phyloP scores from a whole-genome alignment of 2,888 invertebrate genomes.

The Drosophila vallismaia region DNA sequence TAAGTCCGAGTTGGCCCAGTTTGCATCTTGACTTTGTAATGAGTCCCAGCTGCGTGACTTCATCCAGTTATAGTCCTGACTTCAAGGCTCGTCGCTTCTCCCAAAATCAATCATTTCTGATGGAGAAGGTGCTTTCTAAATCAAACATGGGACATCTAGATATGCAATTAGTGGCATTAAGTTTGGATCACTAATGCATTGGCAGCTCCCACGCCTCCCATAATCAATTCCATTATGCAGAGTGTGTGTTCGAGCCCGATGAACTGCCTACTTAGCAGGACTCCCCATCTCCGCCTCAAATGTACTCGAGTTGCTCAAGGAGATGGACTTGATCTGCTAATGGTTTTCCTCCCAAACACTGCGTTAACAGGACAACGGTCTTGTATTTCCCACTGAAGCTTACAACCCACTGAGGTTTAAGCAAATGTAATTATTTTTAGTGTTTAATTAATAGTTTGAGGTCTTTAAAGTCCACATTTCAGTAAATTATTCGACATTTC shows the following conservation, averaged over 20 bases:
- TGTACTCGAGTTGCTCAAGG: constrained; percentile 38
- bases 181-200: constrained; percentile 60
- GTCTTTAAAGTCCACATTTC: neutral
- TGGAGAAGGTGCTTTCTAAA: constrained; percentile 14
- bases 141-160: constrained; percentile 59
- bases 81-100: constrained; percentile 5
- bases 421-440: constrained; percentile 2
- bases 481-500: too few species aligned
- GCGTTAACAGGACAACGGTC: neutral
- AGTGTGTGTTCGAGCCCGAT: constrained; percentile 13
- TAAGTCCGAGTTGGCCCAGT: constrained; percentile 70
- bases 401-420: neutral
- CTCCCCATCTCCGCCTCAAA: constrained; percentile 9
- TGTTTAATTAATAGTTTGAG: neutral
- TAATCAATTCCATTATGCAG: constrained; percentile 68
- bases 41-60: constrained; percentile 47
- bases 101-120: constrained; percentile 58
- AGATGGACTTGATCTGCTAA: constrained; percentile 20
- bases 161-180: constrained; percentile 71
- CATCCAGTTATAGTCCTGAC: neutral
- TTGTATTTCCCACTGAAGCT: neutral
- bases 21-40: constrained; percentile 72
- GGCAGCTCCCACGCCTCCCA: constrained; percentile 46
- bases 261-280: constrained; percentile 53
- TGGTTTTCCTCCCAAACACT: constrained; percentile 10